Evolutionary conservation across 2,113 vertebrate genomes (phyloP).

Genomic region (Semnornis frantzii): DNA sequence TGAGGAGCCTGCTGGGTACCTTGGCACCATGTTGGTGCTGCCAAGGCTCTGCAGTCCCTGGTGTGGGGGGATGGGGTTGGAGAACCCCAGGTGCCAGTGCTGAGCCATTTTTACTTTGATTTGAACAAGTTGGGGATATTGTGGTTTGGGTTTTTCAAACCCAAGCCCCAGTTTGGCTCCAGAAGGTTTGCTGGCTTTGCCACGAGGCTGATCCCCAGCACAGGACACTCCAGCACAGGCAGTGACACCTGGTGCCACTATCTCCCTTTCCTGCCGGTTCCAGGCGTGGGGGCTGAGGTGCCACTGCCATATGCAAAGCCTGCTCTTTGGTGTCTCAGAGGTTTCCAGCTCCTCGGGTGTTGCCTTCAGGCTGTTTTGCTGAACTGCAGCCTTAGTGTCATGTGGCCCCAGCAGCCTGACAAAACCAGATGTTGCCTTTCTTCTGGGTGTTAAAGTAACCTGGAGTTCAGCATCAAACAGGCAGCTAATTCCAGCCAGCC

Average conservation of each 20-base stretch:
- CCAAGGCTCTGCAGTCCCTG: neutral
- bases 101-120: neutral
- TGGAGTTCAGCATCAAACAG: neutral
- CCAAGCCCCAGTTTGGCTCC: neutral
- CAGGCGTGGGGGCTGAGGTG: neutral
- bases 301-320: neutral
- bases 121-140: neutral
- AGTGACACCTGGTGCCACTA: rapidly evolving
- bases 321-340: neutral
- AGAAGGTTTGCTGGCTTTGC: neutral
- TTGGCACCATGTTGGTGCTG: neutral
- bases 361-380: neutral
- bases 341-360: rapidly evolving
- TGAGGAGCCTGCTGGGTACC: neutral
- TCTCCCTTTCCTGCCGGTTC: no score
- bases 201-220: rapidly evolving
- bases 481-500: neutral
- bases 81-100: neutral
- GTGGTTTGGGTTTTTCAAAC: neutral
- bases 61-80: neutral
- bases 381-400: rapidly evolving
- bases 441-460: neutral
- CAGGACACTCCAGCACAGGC: neutral
- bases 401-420: neutral
- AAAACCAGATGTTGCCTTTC: neutral